Conservation (phyloP, 2,888 invertebrate species). For the Pollenia griseotomentosa region DNA sequence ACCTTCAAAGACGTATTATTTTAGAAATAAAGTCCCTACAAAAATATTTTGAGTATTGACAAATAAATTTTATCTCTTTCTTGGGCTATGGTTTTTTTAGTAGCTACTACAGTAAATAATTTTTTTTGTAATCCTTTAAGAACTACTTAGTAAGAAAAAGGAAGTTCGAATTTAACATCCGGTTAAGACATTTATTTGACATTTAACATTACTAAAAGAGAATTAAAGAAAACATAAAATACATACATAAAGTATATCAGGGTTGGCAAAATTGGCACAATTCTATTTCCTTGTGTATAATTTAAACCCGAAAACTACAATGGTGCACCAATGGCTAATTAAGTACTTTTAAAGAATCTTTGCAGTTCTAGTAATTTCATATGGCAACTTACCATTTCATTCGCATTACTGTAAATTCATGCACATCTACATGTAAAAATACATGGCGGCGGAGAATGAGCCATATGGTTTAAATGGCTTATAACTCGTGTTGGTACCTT, state of each 20-base stretch:
- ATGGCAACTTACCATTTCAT: no score
- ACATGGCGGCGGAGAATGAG: no score
- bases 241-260: not conserved
- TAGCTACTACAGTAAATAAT: not conserved
- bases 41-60: not conserved
- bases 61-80: constrained; percentile 14
- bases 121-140: not conserved
- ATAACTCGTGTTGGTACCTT: no score
- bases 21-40: not conserved
- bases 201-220: constrained; percentile 26
- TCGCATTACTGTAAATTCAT: no score
- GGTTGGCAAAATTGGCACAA: no score
- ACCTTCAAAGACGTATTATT: constrained; percentile 2
- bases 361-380: no score
- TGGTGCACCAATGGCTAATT: no score
- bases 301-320: no score
- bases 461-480: no score
- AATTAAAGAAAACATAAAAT: not conserved
- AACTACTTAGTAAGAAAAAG: not conserved
- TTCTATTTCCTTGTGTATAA: no score
- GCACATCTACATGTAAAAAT: no score
- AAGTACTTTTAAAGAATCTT: no score
- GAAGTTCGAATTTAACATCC: constrained; percentile 11
- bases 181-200: constrained; percentile 59
- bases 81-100: not conserved